phyloP scores from a whole-genome alignment of 2,113 vertebrate genomes.

The Salvator merianae region DNA sequence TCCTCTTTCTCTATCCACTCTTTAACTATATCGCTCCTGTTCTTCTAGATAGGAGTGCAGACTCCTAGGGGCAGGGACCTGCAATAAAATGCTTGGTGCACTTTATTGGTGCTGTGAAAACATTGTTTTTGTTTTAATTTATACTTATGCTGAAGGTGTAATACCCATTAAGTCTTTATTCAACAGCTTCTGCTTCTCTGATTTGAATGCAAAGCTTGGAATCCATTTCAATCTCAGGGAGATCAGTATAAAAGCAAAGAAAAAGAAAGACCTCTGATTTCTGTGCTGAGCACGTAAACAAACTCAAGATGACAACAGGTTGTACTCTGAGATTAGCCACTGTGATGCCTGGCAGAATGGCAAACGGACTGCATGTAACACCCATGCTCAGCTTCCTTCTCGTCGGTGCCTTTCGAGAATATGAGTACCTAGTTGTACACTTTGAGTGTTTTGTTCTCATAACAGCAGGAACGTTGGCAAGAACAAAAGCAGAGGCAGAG shows the following conservation, averaged over 20 bases:
- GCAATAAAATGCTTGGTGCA: background rate
- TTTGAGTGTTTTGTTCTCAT: slow-evolving; percentile 23
- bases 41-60: too few species aligned
- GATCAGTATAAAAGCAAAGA: background rate
- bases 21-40: too few species aligned
- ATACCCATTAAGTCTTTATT: background rate
- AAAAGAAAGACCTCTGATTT: too few species aligned
- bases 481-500: background rate
- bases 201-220: background rate
- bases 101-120: background rate
- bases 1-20: too few species aligned
- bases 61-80: too few species aligned
- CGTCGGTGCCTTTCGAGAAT: slow-evolving; percentile 13
- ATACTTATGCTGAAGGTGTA: background rate
- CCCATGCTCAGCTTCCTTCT: background rate
- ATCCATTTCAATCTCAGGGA: background rate
- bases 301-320: background rate
- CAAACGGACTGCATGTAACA: background rate
- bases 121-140: background rate
- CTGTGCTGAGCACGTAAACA: too few species aligned
- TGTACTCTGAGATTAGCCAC: background rate
- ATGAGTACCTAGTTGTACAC: background rate
- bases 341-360: background rate
- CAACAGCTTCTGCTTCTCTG: background rate
- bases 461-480: slow-evolving; percentile 22